Conservation (phyloP, 2,113 vertebrate species). For the Alouatta palliata region DNA sequence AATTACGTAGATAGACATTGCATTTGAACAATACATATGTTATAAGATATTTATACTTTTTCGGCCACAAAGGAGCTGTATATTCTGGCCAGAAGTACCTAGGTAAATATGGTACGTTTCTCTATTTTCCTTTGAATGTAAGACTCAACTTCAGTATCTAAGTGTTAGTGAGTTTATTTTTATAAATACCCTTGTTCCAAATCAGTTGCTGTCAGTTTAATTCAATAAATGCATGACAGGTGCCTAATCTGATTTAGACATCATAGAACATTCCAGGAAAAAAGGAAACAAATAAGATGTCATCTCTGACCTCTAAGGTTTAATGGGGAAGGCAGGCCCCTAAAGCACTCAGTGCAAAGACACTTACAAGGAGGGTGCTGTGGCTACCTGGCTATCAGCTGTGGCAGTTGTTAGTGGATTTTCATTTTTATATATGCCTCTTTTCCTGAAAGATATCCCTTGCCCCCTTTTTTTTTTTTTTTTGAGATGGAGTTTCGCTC, state of each 20-base stretch:
- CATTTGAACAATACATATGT: not conserved
- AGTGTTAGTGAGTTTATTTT: not conserved
- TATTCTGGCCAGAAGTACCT: not conserved
- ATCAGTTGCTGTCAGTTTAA: not conserved
- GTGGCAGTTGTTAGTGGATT: not conserved
- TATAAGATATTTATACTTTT: not conserved
- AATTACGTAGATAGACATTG: not conserved
- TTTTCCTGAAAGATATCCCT: constrained; percentile 8
- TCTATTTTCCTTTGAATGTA: constrained; percentile 2
- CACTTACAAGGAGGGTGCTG: not conserved
- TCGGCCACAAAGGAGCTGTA: not conserved
- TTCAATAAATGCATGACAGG: not conserved
- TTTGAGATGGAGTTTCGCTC: too few relatives aligned
- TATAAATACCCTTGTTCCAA: constrained; percentile 8
- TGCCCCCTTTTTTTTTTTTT: not conserved
- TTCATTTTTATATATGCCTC: not conserved
- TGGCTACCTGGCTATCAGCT: not conserved
- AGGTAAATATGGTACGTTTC: not conserved
- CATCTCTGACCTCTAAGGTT: not conserved
- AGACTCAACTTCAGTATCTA: not conserved
- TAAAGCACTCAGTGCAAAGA: not conserved
- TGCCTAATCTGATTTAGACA: not conserved
- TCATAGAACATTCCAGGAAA: not conserved
- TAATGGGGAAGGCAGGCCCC: not conserved
- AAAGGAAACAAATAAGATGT: not conserved